Conservation (phyloP, 2,113 vertebrate species). For the Morone chrysops region DNA sequence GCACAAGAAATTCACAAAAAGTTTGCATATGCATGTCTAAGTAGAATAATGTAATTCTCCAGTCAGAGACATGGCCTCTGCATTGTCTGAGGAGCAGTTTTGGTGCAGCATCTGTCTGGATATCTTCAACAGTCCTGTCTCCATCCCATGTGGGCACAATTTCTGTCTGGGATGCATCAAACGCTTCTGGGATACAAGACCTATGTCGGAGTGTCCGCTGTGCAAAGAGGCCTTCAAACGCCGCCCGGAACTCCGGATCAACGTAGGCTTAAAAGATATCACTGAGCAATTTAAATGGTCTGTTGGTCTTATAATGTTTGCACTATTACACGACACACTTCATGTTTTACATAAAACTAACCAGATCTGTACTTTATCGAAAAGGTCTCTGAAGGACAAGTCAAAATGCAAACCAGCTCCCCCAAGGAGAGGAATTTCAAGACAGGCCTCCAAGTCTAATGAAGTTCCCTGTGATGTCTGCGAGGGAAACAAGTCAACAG, state of each 20-base stretch:
- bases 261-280: constrained; percentile 59
- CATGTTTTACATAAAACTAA: neutral
- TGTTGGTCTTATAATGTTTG: neutral
- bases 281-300: constrained; percentile 63
- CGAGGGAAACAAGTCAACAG: neutral
- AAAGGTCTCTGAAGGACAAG: constrained; percentile 28
- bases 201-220: constrained; percentile 53
- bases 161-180: constrained; percentile 75
- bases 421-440: rapidly evolving
- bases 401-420: neutral
- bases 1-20: neutral
- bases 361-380: neutral
- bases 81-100: constrained; percentile 58
- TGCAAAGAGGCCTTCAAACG: constrained; percentile 66
- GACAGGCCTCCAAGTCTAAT: constrained; percentile 1
- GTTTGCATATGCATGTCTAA: neutral
- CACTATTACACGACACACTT: neutral
- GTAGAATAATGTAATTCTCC: neutral
- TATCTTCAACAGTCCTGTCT: constrained; percentile 63
- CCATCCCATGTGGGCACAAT: constrained; percentile 78
- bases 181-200: constrained; percentile 55
- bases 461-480: constrained; percentile 89
- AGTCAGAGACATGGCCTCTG: constrained; percentile 53
- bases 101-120: constrained; percentile 78
- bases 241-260: constrained; percentile 61